A percentile compares a stretch with the other conserved stretches of the same genome.
phyloP scores from a whole-genome alignment of 2,113 vertebrate species.

The Megaptera novaeangliae region DNA sequence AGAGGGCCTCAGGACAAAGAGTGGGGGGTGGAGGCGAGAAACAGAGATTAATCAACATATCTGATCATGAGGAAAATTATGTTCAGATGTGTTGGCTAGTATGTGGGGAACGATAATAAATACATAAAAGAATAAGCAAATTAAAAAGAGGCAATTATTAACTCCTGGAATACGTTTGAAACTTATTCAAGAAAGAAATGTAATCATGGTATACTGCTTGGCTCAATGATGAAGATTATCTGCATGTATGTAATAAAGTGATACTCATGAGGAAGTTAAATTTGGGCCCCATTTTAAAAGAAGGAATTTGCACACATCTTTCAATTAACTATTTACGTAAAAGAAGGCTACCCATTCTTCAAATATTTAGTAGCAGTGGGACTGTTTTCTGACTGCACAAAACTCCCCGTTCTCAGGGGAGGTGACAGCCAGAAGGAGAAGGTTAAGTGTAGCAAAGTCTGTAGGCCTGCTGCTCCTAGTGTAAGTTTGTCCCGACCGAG shows the following conservation, averaged over 20 bases:
- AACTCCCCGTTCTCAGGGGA: not conserved
- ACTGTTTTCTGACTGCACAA: not conserved
- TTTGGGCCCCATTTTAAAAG: not conserved
- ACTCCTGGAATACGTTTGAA: not conserved
- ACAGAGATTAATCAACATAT: not conserved
- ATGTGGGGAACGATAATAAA: not conserved
- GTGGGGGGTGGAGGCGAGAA: not conserved
- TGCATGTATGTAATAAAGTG: not conserved
- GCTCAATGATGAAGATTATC: not conserved
- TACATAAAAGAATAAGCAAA: not conserved
- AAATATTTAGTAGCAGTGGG: not conserved
- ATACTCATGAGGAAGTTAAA: not conserved
- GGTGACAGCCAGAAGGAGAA: not conserved
- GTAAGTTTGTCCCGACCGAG: not conserved
- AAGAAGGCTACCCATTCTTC: not conserved
- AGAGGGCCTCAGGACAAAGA: not conserved
- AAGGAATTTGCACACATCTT: not conserved
- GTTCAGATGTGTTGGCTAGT: not conserved
- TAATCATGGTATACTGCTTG: not conserved
- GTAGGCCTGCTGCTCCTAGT: not conserved
- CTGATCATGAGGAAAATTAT: not conserved
- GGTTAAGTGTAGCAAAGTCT: not conserved
- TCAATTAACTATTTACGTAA: not conserved
- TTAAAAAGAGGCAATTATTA: not conserved
- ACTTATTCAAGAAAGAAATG: not conserved